phyloP scores from a whole-genome alignment of 1,140 invertebrate species.

The Drosophila seguyi region DNA sequence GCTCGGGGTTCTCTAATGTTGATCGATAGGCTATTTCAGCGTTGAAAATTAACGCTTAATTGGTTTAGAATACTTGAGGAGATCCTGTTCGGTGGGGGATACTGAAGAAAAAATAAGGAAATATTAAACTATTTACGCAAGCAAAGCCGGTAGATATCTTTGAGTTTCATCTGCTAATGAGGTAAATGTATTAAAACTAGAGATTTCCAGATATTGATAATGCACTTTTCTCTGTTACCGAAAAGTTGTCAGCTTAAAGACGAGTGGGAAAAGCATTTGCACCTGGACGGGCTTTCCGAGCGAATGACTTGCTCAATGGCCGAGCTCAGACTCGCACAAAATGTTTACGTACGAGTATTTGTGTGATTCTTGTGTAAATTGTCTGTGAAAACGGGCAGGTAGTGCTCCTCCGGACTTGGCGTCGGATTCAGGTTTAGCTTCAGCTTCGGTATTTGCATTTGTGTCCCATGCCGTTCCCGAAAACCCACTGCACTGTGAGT shows the following conservation, averaged over 20 bases:
- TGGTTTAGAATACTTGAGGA: slow-evolving; percentile 36
- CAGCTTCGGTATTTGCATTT: slow-evolving; percentile 30
- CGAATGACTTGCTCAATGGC: slow-evolving; percentile 67
- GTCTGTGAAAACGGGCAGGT: slow-evolving; percentile 62
- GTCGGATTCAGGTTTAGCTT: background rate
- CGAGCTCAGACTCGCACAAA: slow-evolving; percentile 26
- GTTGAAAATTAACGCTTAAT: slow-evolving; percentile 52
- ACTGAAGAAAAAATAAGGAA: background rate
- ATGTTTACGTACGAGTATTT: slow-evolving; percentile 41
- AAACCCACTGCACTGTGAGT: slow-evolving; percentile 50
- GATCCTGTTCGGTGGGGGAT: slow-evolving; percentile 47
- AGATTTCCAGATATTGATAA: background rate
- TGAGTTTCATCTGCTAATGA: background rate
- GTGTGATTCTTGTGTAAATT: slow-evolving; percentile 76
- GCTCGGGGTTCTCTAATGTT: slow-evolving; percentile 51
- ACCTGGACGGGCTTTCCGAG: slow-evolving; percentile 66
- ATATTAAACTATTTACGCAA: background rate
- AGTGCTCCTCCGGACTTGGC: slow-evolving; percentile 23
- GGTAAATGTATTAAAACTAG: background rate
- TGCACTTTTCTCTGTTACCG: slow-evolving; percentile 5
- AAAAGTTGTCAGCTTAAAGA: slow-evolving; percentile 32
- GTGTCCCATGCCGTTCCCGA: background rate
- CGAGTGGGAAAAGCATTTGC: slow-evolving; percentile 28
- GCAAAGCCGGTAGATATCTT: background rate
- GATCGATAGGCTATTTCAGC: slow-evolving; percentile 58